Percentiles rank a stretch among this genome's conserved stretches.
Conservation (phyloP, 1,140 invertebrate genomes). For the Drosophila jambulina region DNA sequence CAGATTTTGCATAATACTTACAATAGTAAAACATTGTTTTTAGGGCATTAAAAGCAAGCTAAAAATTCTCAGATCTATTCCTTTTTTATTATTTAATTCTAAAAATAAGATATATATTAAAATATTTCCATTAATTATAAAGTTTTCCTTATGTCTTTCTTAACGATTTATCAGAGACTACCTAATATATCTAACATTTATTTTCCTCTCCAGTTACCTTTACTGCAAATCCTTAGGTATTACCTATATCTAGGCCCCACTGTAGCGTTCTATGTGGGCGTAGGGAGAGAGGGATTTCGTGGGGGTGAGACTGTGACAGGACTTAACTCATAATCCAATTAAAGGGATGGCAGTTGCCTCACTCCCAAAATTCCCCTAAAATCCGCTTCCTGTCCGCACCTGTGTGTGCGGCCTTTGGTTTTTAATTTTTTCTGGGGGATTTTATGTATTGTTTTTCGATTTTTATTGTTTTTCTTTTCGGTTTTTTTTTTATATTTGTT, state of each 20-base stretch:
- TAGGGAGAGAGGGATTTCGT: conserved; percentile 10
- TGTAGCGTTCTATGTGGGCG: conserved; percentile 8
- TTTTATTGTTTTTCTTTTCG: conserved; percentile 35
- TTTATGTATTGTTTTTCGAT: conserved; percentile 29
- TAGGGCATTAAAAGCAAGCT: too few species aligned
- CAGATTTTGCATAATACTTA: too few species aligned
- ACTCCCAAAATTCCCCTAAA: conserved; percentile 7
- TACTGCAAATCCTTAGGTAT: neutral
- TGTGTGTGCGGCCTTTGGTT: conserved; percentile 51
- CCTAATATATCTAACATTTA: neutral
- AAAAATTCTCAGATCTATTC: too few species aligned
- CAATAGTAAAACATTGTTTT: too few species aligned
- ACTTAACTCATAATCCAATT: conserved; percentile 79
- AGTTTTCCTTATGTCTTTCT: neutral
- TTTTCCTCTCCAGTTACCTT: neutral
- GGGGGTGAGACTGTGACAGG: conserved; percentile 65
- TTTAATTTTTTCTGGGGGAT: conserved; percentile 36
- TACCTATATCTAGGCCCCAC: neutral
- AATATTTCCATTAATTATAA: neutral
- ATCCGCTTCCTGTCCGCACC: conserved; percentile 72
- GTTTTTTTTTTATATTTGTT: conserved; percentile 6
- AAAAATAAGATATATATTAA: neutral
- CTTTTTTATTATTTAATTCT: too few species aligned
- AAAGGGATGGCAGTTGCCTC: conserved; percentile 63
- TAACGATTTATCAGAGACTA: neutral